A percentile compares a stretch with the other conserved stretches of the same genome.
These are phyloP conservation scores for Felis catus DNA, from an alignment of 2,113 vertebrate genomes.

Conservation along the genomic window DNA sequence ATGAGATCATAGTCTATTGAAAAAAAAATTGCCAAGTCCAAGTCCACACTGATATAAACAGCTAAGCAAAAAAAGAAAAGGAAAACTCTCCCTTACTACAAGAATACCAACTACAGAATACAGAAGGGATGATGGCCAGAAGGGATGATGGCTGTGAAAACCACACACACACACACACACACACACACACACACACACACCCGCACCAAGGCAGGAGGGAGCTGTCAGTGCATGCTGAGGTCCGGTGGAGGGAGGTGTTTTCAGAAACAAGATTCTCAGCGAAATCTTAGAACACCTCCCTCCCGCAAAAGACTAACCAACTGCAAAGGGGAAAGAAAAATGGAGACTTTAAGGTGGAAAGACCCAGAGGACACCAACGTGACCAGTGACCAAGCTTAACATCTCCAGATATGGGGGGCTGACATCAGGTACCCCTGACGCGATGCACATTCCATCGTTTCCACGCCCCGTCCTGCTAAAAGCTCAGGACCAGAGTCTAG, in stretches of 20 bases:
- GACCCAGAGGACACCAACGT: not conserved
- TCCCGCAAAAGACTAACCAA: not conserved
- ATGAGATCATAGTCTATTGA: not conserved
- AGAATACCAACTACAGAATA: not conserved
- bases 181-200: too few relatives aligned
- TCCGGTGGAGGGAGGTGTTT: not conserved
- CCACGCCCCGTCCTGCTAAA: not conserved
- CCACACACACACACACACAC: not conserved
- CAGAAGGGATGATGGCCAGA: not conserved
- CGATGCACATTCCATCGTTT: not conserved
- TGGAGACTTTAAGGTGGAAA: not conserved
- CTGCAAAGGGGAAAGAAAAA: not conserved
- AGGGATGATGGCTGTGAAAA: not conserved
- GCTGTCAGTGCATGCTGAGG: not conserved
- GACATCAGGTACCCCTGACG: not conserved
- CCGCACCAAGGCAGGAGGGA: too few relatives aligned
- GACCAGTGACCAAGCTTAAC: not conserved
- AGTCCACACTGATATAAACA: conserved; percentile 9
- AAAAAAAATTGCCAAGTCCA: conserved; percentile 7
- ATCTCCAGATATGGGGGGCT: not conserved
- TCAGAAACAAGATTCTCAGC: not conserved
- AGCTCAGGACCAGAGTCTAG: not conserved
- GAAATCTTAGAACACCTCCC: not conserved
- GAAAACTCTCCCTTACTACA: not conserved
- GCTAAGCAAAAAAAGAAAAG: not conserved